Percentiles rank a stretch among this genome's conserved stretches.
Evolutionary conservation across 1,140 invertebrate genomes (phyloP).

Genomic region (Dufourea novaeangliae): DNA sequence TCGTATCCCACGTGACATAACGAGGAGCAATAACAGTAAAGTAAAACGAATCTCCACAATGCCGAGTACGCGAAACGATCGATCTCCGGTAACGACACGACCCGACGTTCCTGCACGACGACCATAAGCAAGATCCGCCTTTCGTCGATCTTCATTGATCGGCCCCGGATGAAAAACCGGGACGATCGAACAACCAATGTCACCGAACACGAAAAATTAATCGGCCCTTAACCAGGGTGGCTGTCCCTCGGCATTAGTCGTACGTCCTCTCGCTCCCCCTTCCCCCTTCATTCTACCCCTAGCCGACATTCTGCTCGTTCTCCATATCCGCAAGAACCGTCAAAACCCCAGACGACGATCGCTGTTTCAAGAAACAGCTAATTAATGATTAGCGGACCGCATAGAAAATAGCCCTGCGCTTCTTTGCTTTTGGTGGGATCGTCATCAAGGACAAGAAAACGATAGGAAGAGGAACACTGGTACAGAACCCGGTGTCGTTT

Average conservation of each 20-base stretch:
- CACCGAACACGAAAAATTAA: conserved; percentile 51
- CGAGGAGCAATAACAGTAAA: conserved; percentile 36
- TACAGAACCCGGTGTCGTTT: not conserved
- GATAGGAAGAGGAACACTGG: conserved; percentile 6
- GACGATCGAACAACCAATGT: conserved; percentile 46
- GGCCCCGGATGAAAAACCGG: conserved; percentile 22
- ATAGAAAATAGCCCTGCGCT: conserved; percentile 46
- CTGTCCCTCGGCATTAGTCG: conserved; percentile 60
- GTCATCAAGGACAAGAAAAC: not conserved
- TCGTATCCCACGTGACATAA: conserved; percentile 21
- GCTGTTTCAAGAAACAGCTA: conserved; percentile 64
- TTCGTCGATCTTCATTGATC: conserved; percentile 47
- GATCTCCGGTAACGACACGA: conserved; percentile 29
- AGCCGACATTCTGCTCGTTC: not conserved
- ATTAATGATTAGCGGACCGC: conserved; percentile 69
- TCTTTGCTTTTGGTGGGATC: conserved; percentile 10
- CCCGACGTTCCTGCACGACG: conserved; percentile 31
- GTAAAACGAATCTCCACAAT: not conserved
- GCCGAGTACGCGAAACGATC: conserved; percentile 32
- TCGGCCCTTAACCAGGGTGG: conserved; percentile 42
- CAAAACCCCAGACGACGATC: conserved; percentile 50
- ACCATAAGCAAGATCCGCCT: conserved; percentile 23
- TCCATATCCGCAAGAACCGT: conserved; percentile 36
- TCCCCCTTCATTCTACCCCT: conserved; percentile 1
- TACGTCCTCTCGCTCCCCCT: conserved; percentile 29